Evolutionary conservation across 2,113 vertebrate genomes (phyloP).

Genomic region (Triplophysa dalaica): DNA sequence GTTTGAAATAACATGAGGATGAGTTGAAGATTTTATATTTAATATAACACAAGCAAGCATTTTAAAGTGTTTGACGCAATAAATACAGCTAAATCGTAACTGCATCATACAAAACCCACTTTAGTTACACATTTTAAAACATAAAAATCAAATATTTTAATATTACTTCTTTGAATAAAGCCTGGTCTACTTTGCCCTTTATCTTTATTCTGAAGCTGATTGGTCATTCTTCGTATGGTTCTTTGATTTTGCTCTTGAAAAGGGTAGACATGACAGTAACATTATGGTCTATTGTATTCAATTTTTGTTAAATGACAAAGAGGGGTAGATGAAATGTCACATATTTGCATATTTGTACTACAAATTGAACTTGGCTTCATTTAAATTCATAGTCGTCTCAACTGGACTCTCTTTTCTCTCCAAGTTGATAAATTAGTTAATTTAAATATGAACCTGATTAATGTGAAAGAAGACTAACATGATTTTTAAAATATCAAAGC

Average conservation of each 20-base stretch:
- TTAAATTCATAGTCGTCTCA: conserved; percentile 29
- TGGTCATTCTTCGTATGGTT: conserved; percentile 7
- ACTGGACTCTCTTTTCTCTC: not conserved
- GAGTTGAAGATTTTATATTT: too few relatives aligned
- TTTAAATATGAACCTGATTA: conserved; percentile 30
- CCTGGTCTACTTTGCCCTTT: not conserved
- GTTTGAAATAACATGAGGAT: too few relatives aligned
- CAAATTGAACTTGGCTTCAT: conserved; percentile 12
- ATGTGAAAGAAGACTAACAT: not conserved
- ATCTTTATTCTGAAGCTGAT: conserved; percentile 10
- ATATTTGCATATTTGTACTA: conserved; percentile 23
- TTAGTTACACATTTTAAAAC: too few relatives aligned
- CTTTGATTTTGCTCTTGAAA: conserved; percentile 32
- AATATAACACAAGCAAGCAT: too few relatives aligned
- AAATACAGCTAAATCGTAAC: too few relatives aligned
- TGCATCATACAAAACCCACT: too few relatives aligned
- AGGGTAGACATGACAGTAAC: conserved; percentile 51
- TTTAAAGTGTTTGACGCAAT: too few relatives aligned
- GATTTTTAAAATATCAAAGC: too few relatives aligned
- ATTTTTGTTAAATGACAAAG: conserved; percentile 44
- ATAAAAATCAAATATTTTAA: too few relatives aligned
- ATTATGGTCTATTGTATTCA: conserved; percentile 41
- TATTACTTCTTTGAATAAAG: not conserved
- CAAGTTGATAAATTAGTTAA: conserved; percentile 15
- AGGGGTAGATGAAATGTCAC: conserved; percentile 49